Evolutionary conservation across 23 tunicate species (phyloP), one percentile per base, ranked within the genome.

Genomic region (Oikopleura vanhoeffeni): DNA sequence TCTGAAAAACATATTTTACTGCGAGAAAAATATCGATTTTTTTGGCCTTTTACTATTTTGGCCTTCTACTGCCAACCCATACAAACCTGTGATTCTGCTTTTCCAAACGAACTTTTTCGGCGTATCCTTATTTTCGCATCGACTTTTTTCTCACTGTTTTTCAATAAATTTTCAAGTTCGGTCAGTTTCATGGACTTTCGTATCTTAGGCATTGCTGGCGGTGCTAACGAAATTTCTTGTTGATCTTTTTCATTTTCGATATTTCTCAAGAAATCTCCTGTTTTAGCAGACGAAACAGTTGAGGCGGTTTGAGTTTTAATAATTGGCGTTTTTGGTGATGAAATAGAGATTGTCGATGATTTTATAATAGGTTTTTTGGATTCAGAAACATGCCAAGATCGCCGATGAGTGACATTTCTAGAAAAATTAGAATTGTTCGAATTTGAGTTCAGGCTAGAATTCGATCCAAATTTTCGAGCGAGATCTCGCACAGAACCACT

Each of bases 391-490:
- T 49, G 64, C 64, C 64, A 49, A 8, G 64, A 49, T 13, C 64
- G 64, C 18, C 64, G 64, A 49, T 49, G 13, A 8, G 64, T 49
- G 18, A 24, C 64, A 49, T 49, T 49, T 8, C 64, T 13, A 13
- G 64, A 13, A 49, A 49, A 49, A 49, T 49, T 49, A 24, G 18
- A 8, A 33, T 33, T 18, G 35, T 71, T 71, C 3, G 27, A 13
- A 3, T 18, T 13, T 2, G 27, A 13, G 32, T 18, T 30, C 27
- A 71, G 79, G 35, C 34, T 13, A 2, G 79, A 18, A 30, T 71
- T 71, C 32, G 79, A 71, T 24, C 79, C 79, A 71, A 71, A 71
- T 38, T 32, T 28, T 32, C 79, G 79, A 32, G 79, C 79, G 36
- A 71, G 2, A 30, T 71, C 79, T 4, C 79, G 27, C 36, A 71